Percentiles rank a stretch among this genome's conserved stretches.
Evolutionary conservation across 35 echinoderm and acorn worm genomes (phyloP).

Genomic region (Apostichopus parvimensis): DNA sequence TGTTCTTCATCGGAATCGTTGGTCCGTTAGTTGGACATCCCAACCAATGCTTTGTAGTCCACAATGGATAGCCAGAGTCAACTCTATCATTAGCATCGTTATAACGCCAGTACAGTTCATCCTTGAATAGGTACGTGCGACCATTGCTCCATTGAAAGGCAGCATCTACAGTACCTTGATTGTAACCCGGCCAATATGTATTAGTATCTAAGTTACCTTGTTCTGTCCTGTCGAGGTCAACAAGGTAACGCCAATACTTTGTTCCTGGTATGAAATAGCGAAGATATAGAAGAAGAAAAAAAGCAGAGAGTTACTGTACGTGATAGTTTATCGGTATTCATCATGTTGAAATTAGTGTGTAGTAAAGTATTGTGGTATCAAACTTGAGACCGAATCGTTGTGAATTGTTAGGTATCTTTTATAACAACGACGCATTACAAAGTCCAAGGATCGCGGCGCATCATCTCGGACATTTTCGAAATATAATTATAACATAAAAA

Average conservation of each 20-base stretch:
- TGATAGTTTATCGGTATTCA: too few species aligned
- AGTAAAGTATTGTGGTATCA: too few species aligned
- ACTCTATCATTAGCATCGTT: background rate
- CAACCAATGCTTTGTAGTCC: constrained; percentile 18
- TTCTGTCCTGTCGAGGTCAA: background rate
- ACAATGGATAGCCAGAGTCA: background rate
- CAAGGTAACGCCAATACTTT: constrained; percentile 3
- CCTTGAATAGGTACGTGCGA: constrained; percentile 33
- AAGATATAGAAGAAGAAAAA: too few species aligned
- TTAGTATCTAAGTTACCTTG: background rate
- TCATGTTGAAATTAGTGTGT: too few species aligned
- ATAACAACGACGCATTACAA: background rate
- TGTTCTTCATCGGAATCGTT: background rate
- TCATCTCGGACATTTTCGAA: too few species aligned
- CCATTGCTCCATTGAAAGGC: constrained; percentile 41
- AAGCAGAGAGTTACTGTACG: too few species aligned
- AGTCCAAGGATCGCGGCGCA: too few species aligned
- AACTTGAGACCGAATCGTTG: too few species aligned
- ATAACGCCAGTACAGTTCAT: constrained; percentile 35
- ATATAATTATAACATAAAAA: too few species aligned
- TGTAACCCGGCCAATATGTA: background rate
- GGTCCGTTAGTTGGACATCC: constrained; percentile 4
- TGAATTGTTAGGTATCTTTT: background rate
- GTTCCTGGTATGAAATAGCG: background rate
- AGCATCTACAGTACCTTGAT: constrained; percentile 12